Percentiles rank a stretch among this genome's conserved stretches.
phyloP scores from a whole-genome alignment of 2,888 invertebrate genomes.

The Augiades crinisus region DNA sequence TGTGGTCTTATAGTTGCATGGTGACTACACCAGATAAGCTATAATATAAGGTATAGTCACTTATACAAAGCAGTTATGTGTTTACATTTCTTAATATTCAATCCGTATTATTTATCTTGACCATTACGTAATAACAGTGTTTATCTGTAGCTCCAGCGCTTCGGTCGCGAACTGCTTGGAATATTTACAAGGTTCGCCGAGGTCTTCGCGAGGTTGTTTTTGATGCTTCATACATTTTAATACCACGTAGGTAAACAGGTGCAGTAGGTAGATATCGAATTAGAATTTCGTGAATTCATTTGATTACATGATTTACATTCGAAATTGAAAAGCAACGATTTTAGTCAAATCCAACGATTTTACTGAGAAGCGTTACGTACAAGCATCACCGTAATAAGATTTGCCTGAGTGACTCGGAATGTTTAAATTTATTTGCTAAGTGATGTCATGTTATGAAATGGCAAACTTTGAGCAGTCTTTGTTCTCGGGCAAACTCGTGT shows the following conservation, averaged over 20 bases:
- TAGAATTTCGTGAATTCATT: background rate
- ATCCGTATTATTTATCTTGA: slow-evolving; percentile 22
- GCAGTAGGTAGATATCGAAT: too few species aligned
- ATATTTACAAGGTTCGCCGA: slow-evolving; percentile 33
- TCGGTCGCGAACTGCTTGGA: slow-evolving; percentile 50
- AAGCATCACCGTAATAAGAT: slow-evolving; percentile 1
- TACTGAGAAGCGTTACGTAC: background rate
- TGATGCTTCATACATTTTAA: slow-evolving; percentile 1
- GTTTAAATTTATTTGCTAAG: slow-evolving; percentile 19
- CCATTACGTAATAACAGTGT: slow-evolving; percentile 45
- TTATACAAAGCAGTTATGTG: background rate
- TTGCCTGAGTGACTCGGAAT: slow-evolving; percentile 7
- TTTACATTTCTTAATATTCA: slow-evolving; percentile 9
- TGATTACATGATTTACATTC: too few species aligned
- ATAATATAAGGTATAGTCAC: too few species aligned
- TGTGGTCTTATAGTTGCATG: too few species aligned
- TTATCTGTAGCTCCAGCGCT: slow-evolving; percentile 49
- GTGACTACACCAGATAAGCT: too few species aligned
- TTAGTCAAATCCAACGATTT: too few species aligned
- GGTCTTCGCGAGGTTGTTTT: background rate
- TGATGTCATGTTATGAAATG: slow-evolving; percentile 25
- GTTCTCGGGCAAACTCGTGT: slow-evolving; percentile 15
- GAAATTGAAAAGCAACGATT: too few species aligned
- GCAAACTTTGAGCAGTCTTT: slow-evolving; percentile 24
- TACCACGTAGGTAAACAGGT: background rate